Conservation (phyloP, 2,113 vertebrate genomes). For the Bujurquina vittata region DNA sequence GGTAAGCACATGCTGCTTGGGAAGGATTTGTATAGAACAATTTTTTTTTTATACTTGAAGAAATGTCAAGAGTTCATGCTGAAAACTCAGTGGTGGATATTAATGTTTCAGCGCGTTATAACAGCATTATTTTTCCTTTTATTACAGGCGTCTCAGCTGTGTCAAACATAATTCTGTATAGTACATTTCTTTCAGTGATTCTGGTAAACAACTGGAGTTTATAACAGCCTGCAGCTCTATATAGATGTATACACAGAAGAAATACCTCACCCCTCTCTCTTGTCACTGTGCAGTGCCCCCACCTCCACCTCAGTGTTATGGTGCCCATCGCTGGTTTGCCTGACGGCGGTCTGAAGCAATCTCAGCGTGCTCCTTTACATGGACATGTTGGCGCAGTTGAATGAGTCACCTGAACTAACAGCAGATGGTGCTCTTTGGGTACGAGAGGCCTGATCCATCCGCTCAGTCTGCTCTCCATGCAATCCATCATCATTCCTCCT, state of each 20-base stretch:
- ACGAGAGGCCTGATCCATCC: constrained; percentile 63
- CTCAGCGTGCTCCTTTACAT: constrained; percentile 63
- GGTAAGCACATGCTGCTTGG: constrained; percentile 39
- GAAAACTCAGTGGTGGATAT: constrained; percentile 34
- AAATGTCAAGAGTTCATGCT: constrained; percentile 52
- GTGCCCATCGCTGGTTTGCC: constrained; percentile 46
- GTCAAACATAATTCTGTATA: constrained; percentile 1
- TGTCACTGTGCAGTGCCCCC: constrained; percentile 8
- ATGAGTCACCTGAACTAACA: constrained; percentile 79
- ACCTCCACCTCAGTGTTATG: constrained; percentile 28
- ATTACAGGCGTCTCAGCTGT: constrained; percentile 9
- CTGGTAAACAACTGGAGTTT: constrained; percentile 19
- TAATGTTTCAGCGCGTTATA: constrained; percentile 34
- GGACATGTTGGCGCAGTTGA: constrained; percentile 62
- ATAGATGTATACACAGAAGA: constrained; percentile 12
- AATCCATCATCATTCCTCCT: constrained; percentile 80
- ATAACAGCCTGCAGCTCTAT: neutral
- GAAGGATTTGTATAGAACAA: constrained; percentile 33
- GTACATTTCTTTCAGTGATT: neutral
- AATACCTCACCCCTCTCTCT: constrained; percentile 40
- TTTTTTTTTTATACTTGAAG: constrained; percentile 22
- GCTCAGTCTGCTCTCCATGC: constrained; percentile 62
- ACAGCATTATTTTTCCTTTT: constrained; percentile 38
- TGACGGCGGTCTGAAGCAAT: constrained; percentile 66
- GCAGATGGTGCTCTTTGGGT: constrained; percentile 86